Conservation (phyloP, 2,113 vertebrate species). For the Oreocharis arfaki region DNA sequence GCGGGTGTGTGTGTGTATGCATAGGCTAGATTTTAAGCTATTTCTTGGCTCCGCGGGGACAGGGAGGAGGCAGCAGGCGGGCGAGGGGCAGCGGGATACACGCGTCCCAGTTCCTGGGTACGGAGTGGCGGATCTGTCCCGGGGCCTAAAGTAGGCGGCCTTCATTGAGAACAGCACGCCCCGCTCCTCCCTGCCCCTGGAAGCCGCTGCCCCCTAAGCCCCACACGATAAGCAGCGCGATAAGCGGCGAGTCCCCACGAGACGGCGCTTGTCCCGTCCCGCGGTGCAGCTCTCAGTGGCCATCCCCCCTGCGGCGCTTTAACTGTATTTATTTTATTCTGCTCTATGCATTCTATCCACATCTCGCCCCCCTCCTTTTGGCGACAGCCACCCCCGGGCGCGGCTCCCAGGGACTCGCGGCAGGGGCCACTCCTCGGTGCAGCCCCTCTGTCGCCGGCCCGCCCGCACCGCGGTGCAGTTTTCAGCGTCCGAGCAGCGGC, state of each 20-base stretch:
- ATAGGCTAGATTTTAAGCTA: too few relatives aligned
- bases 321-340: background rate
- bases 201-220: background rate
- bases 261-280: background rate
- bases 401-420: background rate
- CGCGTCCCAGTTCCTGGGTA: fast-evolving
- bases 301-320: background rate
- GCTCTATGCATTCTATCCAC: background rate
- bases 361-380: background rate
- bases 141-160: too few relatives aligned
- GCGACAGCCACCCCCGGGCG: too few relatives aligned
- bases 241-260: too few relatives aligned
- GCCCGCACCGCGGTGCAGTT: fast-evolving
- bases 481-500: background rate
- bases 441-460: background rate
- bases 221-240: too few relatives aligned
- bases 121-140: background rate
- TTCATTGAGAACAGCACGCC: background rate
- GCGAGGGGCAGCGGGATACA: background rate
- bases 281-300: background rate
- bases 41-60: background rate
- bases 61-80: background rate
- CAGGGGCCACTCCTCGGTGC: background rate
- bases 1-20: fast-evolving
- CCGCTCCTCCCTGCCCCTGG: background rate